A percentile compares a stretch with the other conserved stretches of the same genome.
phyloP scores from a whole-genome alignment of 2,113 vertebrate genomes.

The Hippopotamus amphibius region DNA sequence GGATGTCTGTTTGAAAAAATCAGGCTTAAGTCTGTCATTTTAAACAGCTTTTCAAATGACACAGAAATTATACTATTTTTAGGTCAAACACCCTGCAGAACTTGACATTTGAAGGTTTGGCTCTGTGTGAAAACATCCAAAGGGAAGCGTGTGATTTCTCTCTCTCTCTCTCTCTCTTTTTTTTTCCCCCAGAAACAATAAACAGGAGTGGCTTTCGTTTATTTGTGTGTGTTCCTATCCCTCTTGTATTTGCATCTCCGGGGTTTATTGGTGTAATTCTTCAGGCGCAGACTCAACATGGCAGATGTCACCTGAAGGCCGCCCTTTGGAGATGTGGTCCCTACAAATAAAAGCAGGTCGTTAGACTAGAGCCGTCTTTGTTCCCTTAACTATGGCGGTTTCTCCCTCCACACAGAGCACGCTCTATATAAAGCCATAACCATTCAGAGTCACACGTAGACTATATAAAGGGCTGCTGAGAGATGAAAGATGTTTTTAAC shows the following conservation, averaged over 20 bases:
- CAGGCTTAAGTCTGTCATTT: conserved; percentile 76
- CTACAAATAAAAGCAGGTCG: conserved; percentile 72
- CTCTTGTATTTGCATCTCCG: background rate
- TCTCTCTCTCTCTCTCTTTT: background rate
- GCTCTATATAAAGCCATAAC: conserved; percentile 81
- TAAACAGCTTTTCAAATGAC: conserved; percentile 75
- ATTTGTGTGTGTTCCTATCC: background rate
- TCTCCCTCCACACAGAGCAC: conserved; percentile 61
- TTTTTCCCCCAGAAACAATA: conserved; percentile 62
- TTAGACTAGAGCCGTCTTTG: conserved; percentile 72
- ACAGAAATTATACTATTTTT: conserved; percentile 79
- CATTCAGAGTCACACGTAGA: conserved; percentile 74
- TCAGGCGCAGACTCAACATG: background rate
- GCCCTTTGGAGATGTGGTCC: conserved; percentile 60
- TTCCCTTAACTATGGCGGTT: conserved; percentile 72
- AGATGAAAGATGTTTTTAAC: conserved; percentile 81
- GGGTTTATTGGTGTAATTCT: conserved; percentile 49
- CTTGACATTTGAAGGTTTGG: conserved; percentile 76
- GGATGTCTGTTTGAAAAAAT: conserved; percentile 57
- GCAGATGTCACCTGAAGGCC: conserved; percentile 72
- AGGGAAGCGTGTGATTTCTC: conserved; percentile 50
- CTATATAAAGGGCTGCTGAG: conserved; percentile 79
- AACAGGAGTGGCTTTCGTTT: conserved; percentile 26
- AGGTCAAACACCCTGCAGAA: conserved; percentile 77
- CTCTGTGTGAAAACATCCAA: conserved; percentile 70